phyloP scores from a whole-genome alignment of 2,113 vertebrate species.

The Colius striatus region DNA sequence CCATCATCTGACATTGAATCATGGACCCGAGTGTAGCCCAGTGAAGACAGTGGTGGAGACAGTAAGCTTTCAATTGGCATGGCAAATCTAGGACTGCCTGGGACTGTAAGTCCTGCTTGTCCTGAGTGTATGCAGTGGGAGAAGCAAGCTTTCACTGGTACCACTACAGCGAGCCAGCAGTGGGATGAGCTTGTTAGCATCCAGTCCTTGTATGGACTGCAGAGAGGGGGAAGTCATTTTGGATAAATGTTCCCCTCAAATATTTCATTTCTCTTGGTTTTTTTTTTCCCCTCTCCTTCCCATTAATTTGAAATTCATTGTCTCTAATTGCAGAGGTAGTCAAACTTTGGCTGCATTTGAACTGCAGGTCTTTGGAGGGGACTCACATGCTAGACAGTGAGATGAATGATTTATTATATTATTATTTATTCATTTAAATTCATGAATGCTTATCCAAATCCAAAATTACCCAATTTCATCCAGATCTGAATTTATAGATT shows the following conservation, averaged over 20 bases:
- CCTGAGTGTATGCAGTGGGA: fast-evolving
- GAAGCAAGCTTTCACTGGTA: neutral
- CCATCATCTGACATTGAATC: neutral
- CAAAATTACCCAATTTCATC: constrained; percentile 58
- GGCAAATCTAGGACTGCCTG: neutral
- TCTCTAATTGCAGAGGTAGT: constrained; percentile 60
- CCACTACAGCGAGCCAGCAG: neutral
- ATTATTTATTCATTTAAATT: constrained; percentile 74
- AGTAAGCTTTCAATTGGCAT: neutral
- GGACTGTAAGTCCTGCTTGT: neutral
- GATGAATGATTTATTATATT: constrained; percentile 71
- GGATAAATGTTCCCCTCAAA: neutral
- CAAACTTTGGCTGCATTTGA: constrained; percentile 59
- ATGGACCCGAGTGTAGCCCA: neutral
- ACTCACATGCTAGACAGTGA: neutral
- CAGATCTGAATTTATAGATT: constrained; percentile 70
- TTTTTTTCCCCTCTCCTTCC: neutral
- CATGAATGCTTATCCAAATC: constrained; percentile 66
- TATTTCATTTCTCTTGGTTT: neutral
- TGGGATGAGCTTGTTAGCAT: neutral
- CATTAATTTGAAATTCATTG: constrained; percentile 49
- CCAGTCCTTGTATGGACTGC: neutral
- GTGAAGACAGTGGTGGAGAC: neutral
- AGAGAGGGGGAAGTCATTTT: neutral
- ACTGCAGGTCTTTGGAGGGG: constrained; percentile 26